phyloP scores from a whole-genome alignment of 2,113 vertebrate species.

The Thymallus thymallus region DNA sequence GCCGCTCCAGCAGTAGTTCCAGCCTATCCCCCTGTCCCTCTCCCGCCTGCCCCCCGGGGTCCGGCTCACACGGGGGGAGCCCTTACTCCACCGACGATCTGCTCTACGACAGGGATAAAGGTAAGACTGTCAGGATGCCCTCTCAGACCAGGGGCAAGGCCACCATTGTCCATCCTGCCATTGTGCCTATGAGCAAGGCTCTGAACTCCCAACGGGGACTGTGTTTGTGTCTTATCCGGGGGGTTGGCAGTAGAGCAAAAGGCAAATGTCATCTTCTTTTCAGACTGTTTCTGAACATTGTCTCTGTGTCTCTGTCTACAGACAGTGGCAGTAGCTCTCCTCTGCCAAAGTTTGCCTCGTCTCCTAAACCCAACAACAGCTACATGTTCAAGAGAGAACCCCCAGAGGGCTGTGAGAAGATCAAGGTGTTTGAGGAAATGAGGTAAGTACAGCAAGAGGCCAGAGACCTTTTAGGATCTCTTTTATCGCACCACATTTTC shows the following conservation, averaged over 20 bases:
- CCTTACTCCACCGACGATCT: constrained; percentile 93
- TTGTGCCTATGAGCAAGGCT: neutral
- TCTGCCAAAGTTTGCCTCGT: constrained; percentile 97
- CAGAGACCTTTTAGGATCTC: too few species aligned
- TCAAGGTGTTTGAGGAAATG: constrained; percentile 98
- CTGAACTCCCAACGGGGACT: neutral
- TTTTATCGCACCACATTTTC: too few species aligned
- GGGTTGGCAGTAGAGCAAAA: too few species aligned
- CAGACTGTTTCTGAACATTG: neutral
- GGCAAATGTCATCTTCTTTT: too few species aligned
- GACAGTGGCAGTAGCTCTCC: constrained; percentile 98
- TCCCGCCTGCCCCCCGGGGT: constrained; percentile 87
- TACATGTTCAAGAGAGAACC: constrained; percentile 99
- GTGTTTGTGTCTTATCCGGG: neutral
- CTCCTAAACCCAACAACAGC: constrained; percentile 99
- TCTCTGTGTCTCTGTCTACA: constrained; percentile 77
- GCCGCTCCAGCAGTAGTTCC: constrained; percentile 84
- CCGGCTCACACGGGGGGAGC: constrained; percentile 92
- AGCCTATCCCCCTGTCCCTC: constrained; percentile 89
- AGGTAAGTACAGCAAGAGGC: constrained; percentile 76
- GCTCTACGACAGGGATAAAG: constrained; percentile 94
- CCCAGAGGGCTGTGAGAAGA: constrained; percentile 98
- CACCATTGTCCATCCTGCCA: neutral
- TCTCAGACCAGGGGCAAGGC: too few species aligned
- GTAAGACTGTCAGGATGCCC: constrained; percentile 58